Base-by-base conservation (phyloP, 2,113 vertebrate species). In the Plecturocebus donacophilus region DNA sequence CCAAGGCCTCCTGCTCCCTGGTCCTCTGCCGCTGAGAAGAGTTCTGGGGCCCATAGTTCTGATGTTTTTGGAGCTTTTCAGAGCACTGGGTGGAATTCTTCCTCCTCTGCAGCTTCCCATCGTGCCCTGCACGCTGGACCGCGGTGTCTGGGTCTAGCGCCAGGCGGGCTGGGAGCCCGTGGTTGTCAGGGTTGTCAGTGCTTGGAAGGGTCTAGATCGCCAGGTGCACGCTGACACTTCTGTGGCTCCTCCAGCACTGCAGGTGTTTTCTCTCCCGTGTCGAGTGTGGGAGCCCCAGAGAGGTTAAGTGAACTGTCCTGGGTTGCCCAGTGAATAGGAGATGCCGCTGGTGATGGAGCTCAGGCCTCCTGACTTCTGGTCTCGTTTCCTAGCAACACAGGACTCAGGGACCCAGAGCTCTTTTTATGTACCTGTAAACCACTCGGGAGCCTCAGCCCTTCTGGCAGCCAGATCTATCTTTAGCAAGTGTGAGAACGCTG, bases 141-240 rank as follows among this genome's bases (percentile, higher is more conserved):
- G 1, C 0, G 14, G 16, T 5, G 8, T 38, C 76, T 77, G 49
- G 38, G 4, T 27, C 5, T 6, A 17, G 90, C 0, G 2, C n/a
- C 68, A 40, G 17, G 8, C 0, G 2, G 5, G n/a, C 40, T 0
- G 0, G 32, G 45, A 25, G 80, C 14, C 23, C 38, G 2, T n/a
- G 77, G 19, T 27, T 11, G 32, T 80, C 0, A 0, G 2, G 1
- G 23, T 42, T 1, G 14, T 77, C 52, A 35, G 49, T 16, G 0
- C 81, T 3, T 14, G 56, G 45, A 4, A 2, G 49, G 52, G 30
- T 23, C 42, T n/a, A 16, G 3, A 6, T n/a, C 14, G 0, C 25
- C 0, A 0, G 0, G 32, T 27, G 56, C 3, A 5, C 6, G 21
- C 20, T 7, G 71, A 35, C 9, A 21, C 0, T 2, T 12, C 40